Percentiles rank a stretch among this genome's conserved stretches.
Evolutionary conservation across 2,888 invertebrate genomes (phyloP).

Genomic region (Dermolepida albohirtum): DNA sequence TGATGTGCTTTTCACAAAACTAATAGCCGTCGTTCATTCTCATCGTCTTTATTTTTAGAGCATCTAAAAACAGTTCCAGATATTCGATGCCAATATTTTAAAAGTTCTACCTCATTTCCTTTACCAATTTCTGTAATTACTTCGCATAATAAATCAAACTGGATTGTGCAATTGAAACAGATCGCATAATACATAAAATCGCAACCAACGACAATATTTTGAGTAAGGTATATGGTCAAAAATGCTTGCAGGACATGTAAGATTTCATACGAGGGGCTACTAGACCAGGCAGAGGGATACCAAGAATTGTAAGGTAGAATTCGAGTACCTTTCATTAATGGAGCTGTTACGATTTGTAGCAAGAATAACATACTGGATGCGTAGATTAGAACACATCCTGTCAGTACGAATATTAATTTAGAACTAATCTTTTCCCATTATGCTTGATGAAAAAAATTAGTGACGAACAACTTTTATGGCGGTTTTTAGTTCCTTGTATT

Average conservation of each 20-base stretch:
- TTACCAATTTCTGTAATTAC: constrained; percentile 41
- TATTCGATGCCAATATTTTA: constrained; percentile 22
- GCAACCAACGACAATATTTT: constrained; percentile 45
- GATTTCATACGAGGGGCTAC: constrained; percentile 46
- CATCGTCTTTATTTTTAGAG: constrained; percentile 12
- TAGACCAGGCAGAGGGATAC: constrained; percentile 45
- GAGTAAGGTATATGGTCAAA: constrained; percentile 40
- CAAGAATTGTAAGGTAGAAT: constrained; percentile 46
- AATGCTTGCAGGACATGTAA: constrained; percentile 46
- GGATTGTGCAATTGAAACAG: constrained; percentile 44
- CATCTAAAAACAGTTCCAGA: constrained; percentile 25
- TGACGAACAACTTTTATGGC: constrained; percentile 40
- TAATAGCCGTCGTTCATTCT: constrained; percentile 36
- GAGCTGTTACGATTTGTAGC: constrained; percentile 43
- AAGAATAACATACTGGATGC: constrained; percentile 42
- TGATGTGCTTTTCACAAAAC: constrained; percentile 46
- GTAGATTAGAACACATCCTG: constrained; percentile 34
- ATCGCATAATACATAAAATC: constrained; percentile 47
- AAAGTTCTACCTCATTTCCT: constrained; percentile 31
- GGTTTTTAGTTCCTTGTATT: constrained; percentile 38
- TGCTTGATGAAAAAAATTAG: constrained; percentile 45
- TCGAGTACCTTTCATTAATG: constrained; percentile 43
- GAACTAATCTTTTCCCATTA: constrained; percentile 39
- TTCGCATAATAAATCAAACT: constrained; percentile 45
- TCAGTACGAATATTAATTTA: constrained; percentile 32